phyloP scores from a whole-genome alignment of 2,888 invertebrate species.

The Trilocha varians region DNA sequence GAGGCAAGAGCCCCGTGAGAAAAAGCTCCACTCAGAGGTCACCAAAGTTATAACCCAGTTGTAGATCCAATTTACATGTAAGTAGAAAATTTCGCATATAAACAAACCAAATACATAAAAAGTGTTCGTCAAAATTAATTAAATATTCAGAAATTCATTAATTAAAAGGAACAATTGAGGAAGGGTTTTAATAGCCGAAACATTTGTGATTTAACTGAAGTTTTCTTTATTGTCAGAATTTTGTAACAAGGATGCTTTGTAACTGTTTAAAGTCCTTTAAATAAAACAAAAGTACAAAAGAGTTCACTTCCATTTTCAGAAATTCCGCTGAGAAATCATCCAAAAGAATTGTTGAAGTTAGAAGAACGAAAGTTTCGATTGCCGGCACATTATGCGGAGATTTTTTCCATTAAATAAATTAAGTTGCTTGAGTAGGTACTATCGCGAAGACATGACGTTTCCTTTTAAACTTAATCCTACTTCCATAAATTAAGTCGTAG shows the following conservation, averaged over 20 bases:
- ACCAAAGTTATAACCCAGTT: constrained; percentile 25
- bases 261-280: constrained; percentile 13
- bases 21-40: constrained; percentile 44
- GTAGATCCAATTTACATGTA: too few relatives aligned
- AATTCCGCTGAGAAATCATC: constrained; percentile 5
- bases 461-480: too few relatives aligned
- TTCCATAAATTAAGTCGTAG: constrained; percentile 19
- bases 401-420: neutral
- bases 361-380: neutral
- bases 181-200: neutral
- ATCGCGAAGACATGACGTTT: neutral
- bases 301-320: constrained; percentile 2
- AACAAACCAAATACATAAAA: neutral
- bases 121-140: neutral
- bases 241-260: constrained; percentile 6
- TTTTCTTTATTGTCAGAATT: constrained; percentile 10
- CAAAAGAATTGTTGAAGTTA: neutral
- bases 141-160: neutral
- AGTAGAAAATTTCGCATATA: neutral
- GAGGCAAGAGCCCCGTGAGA: constrained; percentile 32
- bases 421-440: neutral
- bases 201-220: neutral
- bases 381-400: neutral
- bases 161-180: neutral
- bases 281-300: constrained; percentile 6